Evolutionary conservation across 2,113 vertebrate genomes (phyloP).

Genomic region (Phyllostomus discolor): DNA sequence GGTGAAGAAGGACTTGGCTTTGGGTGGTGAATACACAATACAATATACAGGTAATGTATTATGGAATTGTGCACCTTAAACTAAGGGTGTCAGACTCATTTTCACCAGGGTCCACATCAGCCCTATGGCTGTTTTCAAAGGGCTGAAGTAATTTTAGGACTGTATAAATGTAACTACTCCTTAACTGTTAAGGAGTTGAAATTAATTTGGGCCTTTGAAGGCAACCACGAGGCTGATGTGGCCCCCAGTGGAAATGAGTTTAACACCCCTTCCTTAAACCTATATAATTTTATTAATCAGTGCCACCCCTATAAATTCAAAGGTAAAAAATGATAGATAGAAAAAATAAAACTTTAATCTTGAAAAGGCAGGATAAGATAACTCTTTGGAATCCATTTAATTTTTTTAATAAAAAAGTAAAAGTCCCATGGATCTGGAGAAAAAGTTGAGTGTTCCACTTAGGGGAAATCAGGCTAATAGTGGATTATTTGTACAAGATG

Average conservation of each 20-base stretch:
- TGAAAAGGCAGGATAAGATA: neutral
- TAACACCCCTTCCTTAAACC: neutral
- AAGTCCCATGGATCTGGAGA: conserved; percentile 23
- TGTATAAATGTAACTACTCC: too few relatives aligned
- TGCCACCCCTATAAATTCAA: neutral
- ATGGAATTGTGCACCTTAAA: neutral
- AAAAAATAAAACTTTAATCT: conserved; percentile 10
- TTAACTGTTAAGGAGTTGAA: too few relatives aligned
- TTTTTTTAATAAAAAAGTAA: conserved; percentile 36
- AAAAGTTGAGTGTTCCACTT: conserved; percentile 45
- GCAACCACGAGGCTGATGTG: too few relatives aligned
- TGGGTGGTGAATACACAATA: neutral
- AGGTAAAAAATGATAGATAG: neutral
- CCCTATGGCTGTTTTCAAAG: too few relatives aligned
- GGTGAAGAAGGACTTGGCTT: neutral
- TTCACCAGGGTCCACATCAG: too few relatives aligned
- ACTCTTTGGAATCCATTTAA: conserved; percentile 14
- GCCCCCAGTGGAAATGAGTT: too few relatives aligned
- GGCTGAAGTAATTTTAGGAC: too few relatives aligned
- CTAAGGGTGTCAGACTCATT: too few relatives aligned
- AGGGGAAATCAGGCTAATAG: conserved; percentile 27
- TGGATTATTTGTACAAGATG: conserved; percentile 64
- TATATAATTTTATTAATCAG: neutral
- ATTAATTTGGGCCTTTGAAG: too few relatives aligned
- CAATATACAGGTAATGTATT: neutral